A percentile compares a stretch with the other conserved stretches of the same genome.
phyloP scores from a whole-genome alignment of 1,140 invertebrate species.

The Drosophila tropicalis region DNA sequence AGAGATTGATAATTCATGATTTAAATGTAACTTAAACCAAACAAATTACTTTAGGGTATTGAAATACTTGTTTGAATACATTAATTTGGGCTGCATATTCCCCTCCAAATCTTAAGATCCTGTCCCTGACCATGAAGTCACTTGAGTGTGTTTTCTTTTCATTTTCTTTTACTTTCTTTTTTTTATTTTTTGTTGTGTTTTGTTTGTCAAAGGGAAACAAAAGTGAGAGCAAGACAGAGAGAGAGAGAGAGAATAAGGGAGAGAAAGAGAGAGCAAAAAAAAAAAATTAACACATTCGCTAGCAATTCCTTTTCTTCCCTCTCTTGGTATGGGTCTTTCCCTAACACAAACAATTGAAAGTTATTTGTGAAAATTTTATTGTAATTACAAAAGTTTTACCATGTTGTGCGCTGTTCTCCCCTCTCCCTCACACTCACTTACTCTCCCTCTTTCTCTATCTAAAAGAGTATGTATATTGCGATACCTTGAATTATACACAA shows the following conservation, averaged over 20 bases:
- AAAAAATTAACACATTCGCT: slow-evolving; percentile 55
- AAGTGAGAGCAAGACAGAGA: neutral
- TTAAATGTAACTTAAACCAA: no score
- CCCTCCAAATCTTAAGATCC: neutral
- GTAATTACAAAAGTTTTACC: slow-evolving; percentile 79
- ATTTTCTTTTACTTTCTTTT: slow-evolving; percentile 44
- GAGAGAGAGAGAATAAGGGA: no score
- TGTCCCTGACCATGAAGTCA: slow-evolving; percentile 6
- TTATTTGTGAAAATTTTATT: slow-evolving; percentile 82
- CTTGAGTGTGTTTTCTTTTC: slow-evolving; percentile 65
- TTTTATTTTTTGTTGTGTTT: slow-evolving; percentile 35
- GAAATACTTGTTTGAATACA: no score
- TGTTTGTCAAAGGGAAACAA: neutral
- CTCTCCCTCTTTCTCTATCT: neutral
- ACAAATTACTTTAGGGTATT: no score
- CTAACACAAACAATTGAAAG: slow-evolving; percentile 72
- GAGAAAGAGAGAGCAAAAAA: slow-evolving; percentile 9
- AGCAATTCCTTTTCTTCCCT: slow-evolving; percentile 11
- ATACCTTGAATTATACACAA: slow-evolving; percentile 78
- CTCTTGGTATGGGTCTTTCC: neutral
- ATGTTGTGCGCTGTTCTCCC: slow-evolving; percentile 50
- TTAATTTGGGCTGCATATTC: neutral
- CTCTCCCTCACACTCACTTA: neutral
- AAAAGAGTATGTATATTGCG: slow-evolving; percentile 22
- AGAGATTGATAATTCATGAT: no score